These are phyloP conservation scores for Cephus spinipes DNA, from an alignment of 2,888 invertebrate species.

Conservation along the genomic window DNA sequence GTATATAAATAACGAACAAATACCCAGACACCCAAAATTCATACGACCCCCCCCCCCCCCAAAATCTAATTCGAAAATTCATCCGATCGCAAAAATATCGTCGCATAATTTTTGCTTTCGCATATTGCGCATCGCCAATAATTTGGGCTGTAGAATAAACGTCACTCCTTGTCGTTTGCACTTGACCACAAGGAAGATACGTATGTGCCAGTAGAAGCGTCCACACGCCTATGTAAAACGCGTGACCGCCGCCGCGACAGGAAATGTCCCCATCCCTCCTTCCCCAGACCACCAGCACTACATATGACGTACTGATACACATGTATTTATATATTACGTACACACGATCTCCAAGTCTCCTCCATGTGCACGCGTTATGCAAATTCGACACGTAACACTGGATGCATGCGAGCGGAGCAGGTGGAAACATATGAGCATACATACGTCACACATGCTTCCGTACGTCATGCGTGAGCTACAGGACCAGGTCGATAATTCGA, in stretches of 20 bases:
- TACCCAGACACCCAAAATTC: no score
- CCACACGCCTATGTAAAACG: conserved; percentile 5
- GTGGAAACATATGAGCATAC: not conserved
- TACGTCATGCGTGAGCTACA: no score
- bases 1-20: no score
- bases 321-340: conserved; percentile 18
- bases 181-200: not conserved
- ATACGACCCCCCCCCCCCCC: no score
- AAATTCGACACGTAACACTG: conserved; percentile 53
- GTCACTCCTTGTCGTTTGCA: not conserved
- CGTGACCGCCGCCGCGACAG: conserved; percentile 23
- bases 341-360: conserved; percentile 16
- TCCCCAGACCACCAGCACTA: conserved; percentile 13
- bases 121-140: not conserved
- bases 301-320: conserved; percentile 7
- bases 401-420: conserved; percentile 31
- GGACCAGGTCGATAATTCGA: no score
- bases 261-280: conserved; percentile 24
- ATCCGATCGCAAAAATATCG: not conserved
- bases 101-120: not conserved
- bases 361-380: conserved; percentile 38
- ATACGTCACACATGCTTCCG: not conserved
- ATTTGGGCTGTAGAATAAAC: not conserved
- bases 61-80: not conserved
- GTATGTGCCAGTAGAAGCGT: conserved; percentile 14